phyloP scores from a whole-genome alignment of 2,888 invertebrate genomes.

The Trichogramma evanescens region DNA sequence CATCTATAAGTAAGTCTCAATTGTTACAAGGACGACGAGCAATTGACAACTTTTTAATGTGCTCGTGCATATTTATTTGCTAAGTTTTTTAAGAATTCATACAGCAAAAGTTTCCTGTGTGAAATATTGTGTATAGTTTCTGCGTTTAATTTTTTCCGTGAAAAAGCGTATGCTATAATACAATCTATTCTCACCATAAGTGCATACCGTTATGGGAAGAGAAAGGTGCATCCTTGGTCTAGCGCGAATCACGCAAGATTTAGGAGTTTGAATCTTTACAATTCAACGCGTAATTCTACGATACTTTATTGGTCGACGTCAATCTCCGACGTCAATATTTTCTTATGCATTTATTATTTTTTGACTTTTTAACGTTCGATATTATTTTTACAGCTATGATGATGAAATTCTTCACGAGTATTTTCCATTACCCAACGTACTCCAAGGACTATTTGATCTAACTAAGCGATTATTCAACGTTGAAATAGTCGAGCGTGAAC shows the following conservation, averaged over 20 bases:
- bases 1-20: constrained; percentile 52
- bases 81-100: neutral
- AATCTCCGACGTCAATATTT: no score
- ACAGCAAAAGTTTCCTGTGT: neutral
- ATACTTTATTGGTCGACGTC: no score
- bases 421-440: constrained; percentile 74
- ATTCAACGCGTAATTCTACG: no score
- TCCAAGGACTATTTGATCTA: constrained; percentile 71
- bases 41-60: neutral
- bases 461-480: constrained; percentile 73
- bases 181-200: neutral
- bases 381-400: constrained; percentile 50
- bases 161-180: neutral
- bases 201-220: neutral
- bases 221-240: no score
- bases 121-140: no score
- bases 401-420: constrained; percentile 69
- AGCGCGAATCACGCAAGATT: no score
- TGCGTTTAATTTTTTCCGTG: neutral
- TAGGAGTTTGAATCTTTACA: no score
- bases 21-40: neutral
- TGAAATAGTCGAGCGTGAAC: constrained; percentile 60
- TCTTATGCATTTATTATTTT: no score
- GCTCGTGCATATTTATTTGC: neutral
- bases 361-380: no score